Conservation (phyloP, 2,113 vertebrate species). For the Scopus umbretta region DNA sequence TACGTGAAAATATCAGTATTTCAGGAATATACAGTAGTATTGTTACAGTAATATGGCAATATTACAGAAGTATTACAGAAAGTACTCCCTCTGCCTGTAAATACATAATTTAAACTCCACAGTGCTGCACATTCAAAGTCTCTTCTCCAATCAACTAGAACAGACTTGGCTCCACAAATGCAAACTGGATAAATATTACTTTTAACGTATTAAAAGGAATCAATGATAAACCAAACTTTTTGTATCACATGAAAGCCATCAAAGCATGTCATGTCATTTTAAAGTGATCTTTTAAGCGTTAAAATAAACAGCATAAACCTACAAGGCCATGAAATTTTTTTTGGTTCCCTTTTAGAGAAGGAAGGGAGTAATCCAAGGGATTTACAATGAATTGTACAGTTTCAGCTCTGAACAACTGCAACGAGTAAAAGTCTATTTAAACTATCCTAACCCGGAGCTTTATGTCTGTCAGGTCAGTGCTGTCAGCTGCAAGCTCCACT, state of each 20-base stretch:
- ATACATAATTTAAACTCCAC: not conserved
- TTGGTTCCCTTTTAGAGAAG: not conserved
- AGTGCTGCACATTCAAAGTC: not conserved
- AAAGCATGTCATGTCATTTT: not conserved
- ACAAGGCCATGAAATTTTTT: not conserved
- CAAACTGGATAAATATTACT: not conserved
- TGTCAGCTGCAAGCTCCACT: not conserved
- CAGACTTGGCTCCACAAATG: not conserved
- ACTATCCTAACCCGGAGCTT: not conserved
- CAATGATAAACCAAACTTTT: not conserved
- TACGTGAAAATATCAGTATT: not conserved
- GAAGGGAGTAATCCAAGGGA: not conserved
- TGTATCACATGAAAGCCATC: not conserved
- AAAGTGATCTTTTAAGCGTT: not conserved
- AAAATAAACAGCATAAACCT: not conserved
- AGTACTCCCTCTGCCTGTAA: not conserved
- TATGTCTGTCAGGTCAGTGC: not conserved
- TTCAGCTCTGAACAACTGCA: not conserved
- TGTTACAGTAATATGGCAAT: not conserved
- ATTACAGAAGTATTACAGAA: not conserved
- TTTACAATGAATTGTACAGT: conserved; percentile 1
- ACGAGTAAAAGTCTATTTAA: not conserved
- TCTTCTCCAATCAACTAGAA: not conserved
- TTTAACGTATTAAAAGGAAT: not conserved
- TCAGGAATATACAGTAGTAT: not conserved